Base-by-base conservation (phyloP, 2,888 invertebrate genomes). In the Netelia melanura region DNA sequence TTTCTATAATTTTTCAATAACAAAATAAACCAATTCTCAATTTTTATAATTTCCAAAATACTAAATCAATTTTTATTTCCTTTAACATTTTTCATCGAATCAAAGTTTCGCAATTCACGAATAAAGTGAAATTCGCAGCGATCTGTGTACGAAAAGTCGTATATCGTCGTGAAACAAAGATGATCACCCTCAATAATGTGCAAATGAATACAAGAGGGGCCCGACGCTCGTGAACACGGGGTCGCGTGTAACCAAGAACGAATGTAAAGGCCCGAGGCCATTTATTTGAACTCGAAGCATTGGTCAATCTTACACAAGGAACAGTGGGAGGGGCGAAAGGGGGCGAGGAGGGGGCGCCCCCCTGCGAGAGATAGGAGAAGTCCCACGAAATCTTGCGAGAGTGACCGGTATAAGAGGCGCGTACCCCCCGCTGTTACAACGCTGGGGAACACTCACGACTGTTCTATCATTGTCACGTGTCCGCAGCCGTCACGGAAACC, bases 401-500 rank as follows among this genome's bases (percentile, higher is more conserved):
- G 58, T n/a, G 21, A 58, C 76, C 88, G 78, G 71, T 58, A 81
- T 79, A 76, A 83, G 77, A 56, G 67, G 54, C 71, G 43, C 43
- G 11, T 82, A 74, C 83, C 77, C 74, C 74, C 89, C 78, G 88
- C 87, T 89, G 88, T 68, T 84, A 23, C 72, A 64, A 17, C 3
- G 81, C 62, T 71, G 56, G 48, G 85, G 86, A 86, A 87, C 84
- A 88, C 88, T 84, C 89, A 83, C 88, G 87, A 90, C 88, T 89
- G 89, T 88, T 88, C 87, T 87, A 87, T 89, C 88, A 90, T 91
- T 91, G 91, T 91, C 90, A 87, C 88, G 88, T 89, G 89, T 89
- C 90, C 44, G 11, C 72, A 62, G 56, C 68, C 85, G 43, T 82
- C 75, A 61, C 17, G 30, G 70, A 64, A 64, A 38, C 38, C 38